These are phyloP conservation scores for Eublepharis macularius DNA, from an alignment of 2,113 vertebrate species.

Conservation along the genomic window DNA sequence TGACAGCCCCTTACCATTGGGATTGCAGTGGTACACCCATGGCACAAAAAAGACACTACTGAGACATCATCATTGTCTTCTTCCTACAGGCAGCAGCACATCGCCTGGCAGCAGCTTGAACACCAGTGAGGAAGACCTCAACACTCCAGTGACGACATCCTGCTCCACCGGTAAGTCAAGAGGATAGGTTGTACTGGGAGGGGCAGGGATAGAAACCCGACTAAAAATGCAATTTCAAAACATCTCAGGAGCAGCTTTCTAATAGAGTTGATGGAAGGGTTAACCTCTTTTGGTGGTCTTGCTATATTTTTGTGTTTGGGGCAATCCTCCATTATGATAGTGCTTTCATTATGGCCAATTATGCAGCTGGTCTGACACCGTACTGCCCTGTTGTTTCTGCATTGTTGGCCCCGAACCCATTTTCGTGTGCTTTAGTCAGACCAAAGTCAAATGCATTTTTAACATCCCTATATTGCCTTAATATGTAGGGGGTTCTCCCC, in stretches of 20 bases:
- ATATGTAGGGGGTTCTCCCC: too few species aligned
- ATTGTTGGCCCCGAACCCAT: too few species aligned
- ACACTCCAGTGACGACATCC: background rate
- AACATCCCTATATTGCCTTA: too few species aligned
- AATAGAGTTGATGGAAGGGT: too few species aligned
- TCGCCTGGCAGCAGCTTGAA: constrained; percentile 60
- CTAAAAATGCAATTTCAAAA: too few species aligned
- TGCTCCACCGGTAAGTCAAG: constrained; percentile 54
- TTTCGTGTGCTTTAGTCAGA: too few species aligned
- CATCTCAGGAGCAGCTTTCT: background rate
- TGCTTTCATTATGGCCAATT: too few species aligned
- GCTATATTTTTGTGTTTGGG: background rate
- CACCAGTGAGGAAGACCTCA: constrained; percentile 66
- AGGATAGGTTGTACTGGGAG: background rate
- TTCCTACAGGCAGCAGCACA: constrained; percentile 30
- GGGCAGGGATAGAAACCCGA: too few species aligned
- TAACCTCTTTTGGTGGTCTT: background rate
- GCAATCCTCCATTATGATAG: background rate
- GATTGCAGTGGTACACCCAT: too few species aligned
- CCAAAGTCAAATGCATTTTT: too few species aligned
- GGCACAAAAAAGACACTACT: too few species aligned
- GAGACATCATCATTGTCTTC: background rate
- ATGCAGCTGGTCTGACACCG: background rate
- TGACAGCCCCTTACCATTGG: too few species aligned
- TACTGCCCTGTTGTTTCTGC: background rate